A percentile compares a stretch with the other conserved stretches of the same genome.
Conservation (phyloP, 2,113 vertebrate genomes). For the Rutilus rutilus region DNA sequence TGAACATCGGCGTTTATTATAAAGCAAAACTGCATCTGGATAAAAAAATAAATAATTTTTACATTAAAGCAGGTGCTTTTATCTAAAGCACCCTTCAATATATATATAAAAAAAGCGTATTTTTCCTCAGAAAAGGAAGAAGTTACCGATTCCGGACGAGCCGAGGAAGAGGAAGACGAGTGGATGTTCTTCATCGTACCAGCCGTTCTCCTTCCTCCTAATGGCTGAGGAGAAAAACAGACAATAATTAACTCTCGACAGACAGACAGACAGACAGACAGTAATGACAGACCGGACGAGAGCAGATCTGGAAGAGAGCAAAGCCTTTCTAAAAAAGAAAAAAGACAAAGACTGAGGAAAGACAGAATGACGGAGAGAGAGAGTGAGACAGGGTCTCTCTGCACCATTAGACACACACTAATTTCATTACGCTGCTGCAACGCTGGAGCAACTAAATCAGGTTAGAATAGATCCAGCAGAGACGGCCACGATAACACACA, state of each 20-base stretch:
- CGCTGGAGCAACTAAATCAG: conserved; percentile 93
- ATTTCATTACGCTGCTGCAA: conserved; percentile 94
- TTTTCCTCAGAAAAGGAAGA: conserved; percentile 28
- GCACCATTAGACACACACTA: conserved; percentile 94
- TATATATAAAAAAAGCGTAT: too few species aligned
- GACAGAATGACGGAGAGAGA: conserved; percentile 46
- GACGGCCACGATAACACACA: conserved; percentile 60
- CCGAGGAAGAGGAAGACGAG: conserved; percentile 97
- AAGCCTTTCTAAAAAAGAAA: conserved; percentile 49
- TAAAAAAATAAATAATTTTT: neutral
- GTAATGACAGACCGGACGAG: conserved; percentile 62
- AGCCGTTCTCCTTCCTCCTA: conserved; percentile 97
- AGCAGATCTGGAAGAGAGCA: conserved; percentile 39
- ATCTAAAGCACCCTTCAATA: neutral
- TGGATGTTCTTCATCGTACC: conserved; percentile 97
- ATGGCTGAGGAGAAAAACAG: conserved; percentile 78
- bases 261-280: conserved; percentile 21
- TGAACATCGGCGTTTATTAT: neutral
- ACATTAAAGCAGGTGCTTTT: neutral
- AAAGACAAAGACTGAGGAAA: conserved; percentile 61
- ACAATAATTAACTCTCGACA: conserved; percentile 27
- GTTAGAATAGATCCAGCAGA: conserved; percentile 96
- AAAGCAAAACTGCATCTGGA: neutral
- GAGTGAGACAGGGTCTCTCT: conserved; percentile 74
- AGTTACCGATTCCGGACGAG: conserved; percentile 95